Conservation (phyloP, 2,888 invertebrate genomes). For the Euplagia quadripunctaria region DNA sequence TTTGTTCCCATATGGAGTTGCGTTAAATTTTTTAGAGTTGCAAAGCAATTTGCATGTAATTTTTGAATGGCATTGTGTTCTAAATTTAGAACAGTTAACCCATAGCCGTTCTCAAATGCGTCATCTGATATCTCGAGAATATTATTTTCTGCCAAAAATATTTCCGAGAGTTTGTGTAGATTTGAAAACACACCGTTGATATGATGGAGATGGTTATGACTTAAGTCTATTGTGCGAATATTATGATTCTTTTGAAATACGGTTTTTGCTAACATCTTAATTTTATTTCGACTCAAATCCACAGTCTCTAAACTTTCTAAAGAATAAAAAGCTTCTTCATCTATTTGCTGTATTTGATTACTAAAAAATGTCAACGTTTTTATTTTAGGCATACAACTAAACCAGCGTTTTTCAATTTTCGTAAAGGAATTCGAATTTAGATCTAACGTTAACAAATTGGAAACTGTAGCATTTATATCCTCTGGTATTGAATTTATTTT, state of each 20-base stretch:
- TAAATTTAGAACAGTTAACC: conserved; percentile 93
- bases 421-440: conserved; percentile 95
- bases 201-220: conserved; percentile 95
- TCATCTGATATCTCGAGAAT: conserved; percentile 94
- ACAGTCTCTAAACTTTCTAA: conserved; percentile 92
- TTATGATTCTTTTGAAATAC: conserved; percentile 93
- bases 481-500: conserved; percentile 93
- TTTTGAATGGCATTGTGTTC: conserved; percentile 94
- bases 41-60: conserved; percentile 92
- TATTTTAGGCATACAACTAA: conserved; percentile 93
- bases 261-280: conserved; percentile 91
- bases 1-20: conserved; percentile 96
- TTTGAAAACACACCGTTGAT: conserved; percentile 94
- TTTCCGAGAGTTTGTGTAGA: conserved; percentile 92
- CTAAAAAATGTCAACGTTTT: conserved; percentile 94
- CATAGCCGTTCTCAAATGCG: conserved; percentile 92
- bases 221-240: conserved; percentile 94
- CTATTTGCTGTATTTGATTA: conserved; percentile 93
- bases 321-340: conserved; percentile 92
- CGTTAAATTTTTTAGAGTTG: conserved; percentile 91
- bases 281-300: conserved; percentile 96
- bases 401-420: conserved; percentile 92
- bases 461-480: conserved; percentile 90
- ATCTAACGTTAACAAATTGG: conserved; percentile 92
- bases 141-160: conserved; percentile 96